Percentiles rank a stretch among this genome's conserved stretches.
Conservation (phyloP, 2,797 vertebrate species). For the Neosilurus hyrtlii region DNA sequence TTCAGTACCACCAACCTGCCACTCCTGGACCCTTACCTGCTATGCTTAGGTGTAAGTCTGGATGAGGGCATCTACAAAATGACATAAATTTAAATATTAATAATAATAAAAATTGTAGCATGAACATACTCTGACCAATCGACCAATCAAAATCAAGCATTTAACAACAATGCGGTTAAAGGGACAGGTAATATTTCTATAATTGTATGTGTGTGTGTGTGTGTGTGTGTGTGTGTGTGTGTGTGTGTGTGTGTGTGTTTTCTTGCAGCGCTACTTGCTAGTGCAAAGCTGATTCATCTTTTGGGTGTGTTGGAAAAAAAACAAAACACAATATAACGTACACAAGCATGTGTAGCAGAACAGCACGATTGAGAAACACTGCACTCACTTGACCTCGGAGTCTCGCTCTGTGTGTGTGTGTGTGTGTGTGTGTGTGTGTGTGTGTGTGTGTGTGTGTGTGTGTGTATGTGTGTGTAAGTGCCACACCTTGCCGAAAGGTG, state of each 20-base stretch:
- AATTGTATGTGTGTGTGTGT: too few species aligned
- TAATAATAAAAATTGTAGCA: not conserved
- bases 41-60: too few species aligned
- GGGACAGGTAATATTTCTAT: not conserved
- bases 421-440: constrained; percentile 11
- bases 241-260: not conserved
- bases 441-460: constrained; percentile 25
- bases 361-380: constrained; percentile 23
- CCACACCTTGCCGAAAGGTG: constrained; percentile 49
- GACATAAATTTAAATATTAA: too few species aligned
- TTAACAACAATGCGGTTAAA: not conserved
- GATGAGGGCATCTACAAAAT: too few species aligned
- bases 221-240: not conserved
- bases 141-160: not conserved
- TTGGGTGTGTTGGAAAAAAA: constrained; percentile 3
- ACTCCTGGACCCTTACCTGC: too few species aligned
- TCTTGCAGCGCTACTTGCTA: not conserved
- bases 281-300: not conserved
- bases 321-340: not conserved
- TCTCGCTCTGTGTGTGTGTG: not conserved
- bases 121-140: not conserved
- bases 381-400: constrained; percentile 3
- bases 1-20: too few species aligned
- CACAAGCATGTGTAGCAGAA: not conserved
- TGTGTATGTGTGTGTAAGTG: not conserved